phyloP scores from a whole-genome alignment of 2,113 vertebrate genomes.

The Anhinga rufa region DNA sequence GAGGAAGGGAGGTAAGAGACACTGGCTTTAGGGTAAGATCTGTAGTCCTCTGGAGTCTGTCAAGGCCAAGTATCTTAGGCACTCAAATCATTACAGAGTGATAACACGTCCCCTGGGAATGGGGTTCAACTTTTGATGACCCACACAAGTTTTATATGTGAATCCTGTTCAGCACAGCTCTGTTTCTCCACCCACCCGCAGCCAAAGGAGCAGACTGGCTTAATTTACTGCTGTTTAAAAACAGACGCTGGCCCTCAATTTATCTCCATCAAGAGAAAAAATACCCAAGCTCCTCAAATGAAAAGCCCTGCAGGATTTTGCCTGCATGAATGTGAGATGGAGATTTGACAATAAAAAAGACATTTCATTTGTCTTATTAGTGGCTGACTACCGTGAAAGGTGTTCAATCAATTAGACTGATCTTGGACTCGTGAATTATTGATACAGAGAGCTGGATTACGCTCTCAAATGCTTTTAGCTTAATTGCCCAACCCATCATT shows the following conservation, averaged over 20 bases:
- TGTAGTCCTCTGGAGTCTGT: neutral
- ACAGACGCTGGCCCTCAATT: slow-evolving; percentile 59
- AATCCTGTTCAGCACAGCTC: neutral
- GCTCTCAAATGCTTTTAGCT: slow-evolving; percentile 86
- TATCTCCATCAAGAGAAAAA: slow-evolving; percentile 54
- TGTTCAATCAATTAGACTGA: slow-evolving; percentile 71
- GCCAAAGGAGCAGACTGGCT: neutral
- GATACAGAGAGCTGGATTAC: slow-evolving; percentile 50
- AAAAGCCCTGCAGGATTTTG: slow-evolving; percentile 45
- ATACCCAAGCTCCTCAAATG: slow-evolving; percentile 22
- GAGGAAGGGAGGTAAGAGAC: neutral
- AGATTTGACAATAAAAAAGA: slow-evolving; percentile 59
- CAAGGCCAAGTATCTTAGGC: neutral
- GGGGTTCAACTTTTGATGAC: neutral
- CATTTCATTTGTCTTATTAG: slow-evolving; percentile 77
- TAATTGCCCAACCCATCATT: slow-evolving; percentile 81
- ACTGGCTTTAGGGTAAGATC: neutral
- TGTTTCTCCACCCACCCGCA: neutral
- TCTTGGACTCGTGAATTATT: slow-evolving; percentile 65
- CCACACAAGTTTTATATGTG: neutral
- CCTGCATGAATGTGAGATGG: slow-evolving; percentile 61
- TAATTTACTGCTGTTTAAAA: slow-evolving; percentile 68
- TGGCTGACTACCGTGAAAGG: slow-evolving; percentile 63
- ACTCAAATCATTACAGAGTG: neutral
- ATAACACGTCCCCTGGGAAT: neutral